A percentile compares a stretch with the other conserved stretches of the same genome.
phyloP scores from a whole-genome alignment of 1,140 invertebrate genomes.

The Meloidogyne floridensis region DNA sequence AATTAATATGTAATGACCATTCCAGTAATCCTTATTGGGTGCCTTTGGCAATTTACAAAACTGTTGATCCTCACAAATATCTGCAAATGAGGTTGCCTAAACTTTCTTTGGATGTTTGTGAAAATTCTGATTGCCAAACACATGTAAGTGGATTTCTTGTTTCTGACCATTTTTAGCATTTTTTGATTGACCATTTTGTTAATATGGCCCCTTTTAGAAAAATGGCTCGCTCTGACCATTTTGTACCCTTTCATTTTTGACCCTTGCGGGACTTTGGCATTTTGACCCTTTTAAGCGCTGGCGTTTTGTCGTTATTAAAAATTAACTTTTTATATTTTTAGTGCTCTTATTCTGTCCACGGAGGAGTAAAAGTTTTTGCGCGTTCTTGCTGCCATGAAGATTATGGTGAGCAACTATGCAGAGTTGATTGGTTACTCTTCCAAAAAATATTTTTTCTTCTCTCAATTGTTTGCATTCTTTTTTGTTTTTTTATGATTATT shows the following conservation, averaged over 20 bases:
- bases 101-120: constrained; percentile 38
- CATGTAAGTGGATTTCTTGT: constrained; percentile 23
- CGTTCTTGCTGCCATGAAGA: constrained; percentile 30
- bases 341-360: constrained; percentile 46
- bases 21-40: constrained; percentile 29
- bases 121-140: constrained; percentile 38
- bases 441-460: constrained; percentile 15
- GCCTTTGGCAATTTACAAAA: constrained; percentile 49
- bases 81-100: constrained; percentile 49
- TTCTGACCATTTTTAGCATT: too few species aligned
- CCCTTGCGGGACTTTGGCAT: too few species aligned
- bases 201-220: too few species aligned
- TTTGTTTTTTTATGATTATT: constrained; percentile 24
- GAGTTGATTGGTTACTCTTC: neutral
- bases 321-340: constrained; percentile 11
- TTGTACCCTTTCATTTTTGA: too few species aligned
- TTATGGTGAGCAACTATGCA: neutral
- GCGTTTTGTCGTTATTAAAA: neutral
- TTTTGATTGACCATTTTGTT: too few species aligned
- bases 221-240: too few species aligned
- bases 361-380: constrained; percentile 31
- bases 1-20: constrained; percentile 34
- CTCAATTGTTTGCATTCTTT: constrained; percentile 15
- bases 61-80: constrained; percentile 49
- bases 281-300: neutral